These are phyloP conservation scores for Palaemon carinicauda DNA, from an alignment of 1,140 invertebrate species.

Conservation along the genomic window DNA sequence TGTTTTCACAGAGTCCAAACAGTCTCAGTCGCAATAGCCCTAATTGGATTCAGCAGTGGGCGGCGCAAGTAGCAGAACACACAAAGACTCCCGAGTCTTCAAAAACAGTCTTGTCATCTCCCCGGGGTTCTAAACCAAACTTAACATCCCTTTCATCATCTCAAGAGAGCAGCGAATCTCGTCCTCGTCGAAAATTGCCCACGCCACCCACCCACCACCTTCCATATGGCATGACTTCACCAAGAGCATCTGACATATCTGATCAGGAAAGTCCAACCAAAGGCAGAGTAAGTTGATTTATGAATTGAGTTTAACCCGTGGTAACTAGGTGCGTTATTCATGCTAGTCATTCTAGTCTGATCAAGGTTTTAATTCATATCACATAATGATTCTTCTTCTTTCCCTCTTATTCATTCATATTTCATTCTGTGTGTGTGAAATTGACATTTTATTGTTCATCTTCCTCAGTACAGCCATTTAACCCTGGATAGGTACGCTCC, in stretches of 20 bases:
- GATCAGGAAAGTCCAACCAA: constrained; percentile 62
- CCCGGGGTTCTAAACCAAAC: constrained; percentile 13
- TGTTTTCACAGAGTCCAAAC: constrained; percentile 43
- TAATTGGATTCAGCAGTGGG: constrained; percentile 71
- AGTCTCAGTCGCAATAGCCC: constrained; percentile 62
- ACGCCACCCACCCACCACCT: constrained; percentile 47
- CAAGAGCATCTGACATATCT: constrained; percentile 44
- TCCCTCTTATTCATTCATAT: too few relatives aligned
- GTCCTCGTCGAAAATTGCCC: constrained; percentile 65
- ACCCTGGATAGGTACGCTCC: too few relatives aligned
- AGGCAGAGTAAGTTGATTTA: constrained; percentile 27
- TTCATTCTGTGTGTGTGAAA: too few relatives aligned
- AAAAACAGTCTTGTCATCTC: background rate
- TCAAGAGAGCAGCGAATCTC: constrained; percentile 61
- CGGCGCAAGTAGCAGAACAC: constrained; percentile 68
- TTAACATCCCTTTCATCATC: constrained; percentile 32
- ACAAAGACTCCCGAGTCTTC: constrained; percentile 16
- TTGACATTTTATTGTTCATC: too few relatives aligned
- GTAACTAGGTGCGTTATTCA: background rate
- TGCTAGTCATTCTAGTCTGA: background rate
- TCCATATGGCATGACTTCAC: constrained; percentile 25
- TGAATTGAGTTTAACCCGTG: background rate
- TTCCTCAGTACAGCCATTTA: too few relatives aligned
- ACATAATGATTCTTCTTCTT: too few relatives aligned
- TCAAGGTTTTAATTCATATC: too few relatives aligned